Conservation (phyloP, 2,113 vertebrate species). For the Miniopterus natalensis region DNA sequence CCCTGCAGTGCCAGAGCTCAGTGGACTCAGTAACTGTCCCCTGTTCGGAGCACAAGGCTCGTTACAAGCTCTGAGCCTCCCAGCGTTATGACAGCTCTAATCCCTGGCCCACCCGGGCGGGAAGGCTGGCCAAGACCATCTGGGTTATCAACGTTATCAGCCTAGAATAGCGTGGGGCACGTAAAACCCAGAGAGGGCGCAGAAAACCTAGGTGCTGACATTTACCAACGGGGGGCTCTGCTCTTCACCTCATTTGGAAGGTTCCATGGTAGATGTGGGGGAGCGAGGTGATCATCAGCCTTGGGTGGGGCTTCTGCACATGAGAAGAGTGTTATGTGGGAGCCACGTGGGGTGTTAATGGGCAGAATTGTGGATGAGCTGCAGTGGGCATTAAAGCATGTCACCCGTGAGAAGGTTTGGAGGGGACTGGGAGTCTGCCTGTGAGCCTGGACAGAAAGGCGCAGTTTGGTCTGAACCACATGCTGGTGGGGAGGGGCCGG, state of each 20-base stretch:
- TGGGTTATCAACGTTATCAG: constrained; percentile 72
- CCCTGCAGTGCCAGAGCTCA: constrained; percentile 11
- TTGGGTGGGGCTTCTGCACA: not conserved
- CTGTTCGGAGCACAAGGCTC: constrained; percentile 55
- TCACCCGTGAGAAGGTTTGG: not conserved
- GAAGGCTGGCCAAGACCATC: constrained; percentile 57
- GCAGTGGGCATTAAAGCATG: not conserved
- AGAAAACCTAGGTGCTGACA: constrained; percentile 54
- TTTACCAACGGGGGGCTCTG: constrained; percentile 29
- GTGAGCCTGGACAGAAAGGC: not conserved
- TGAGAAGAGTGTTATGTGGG: not conserved
- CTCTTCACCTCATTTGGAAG: constrained; percentile 52
- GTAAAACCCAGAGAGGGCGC: constrained; percentile 1
- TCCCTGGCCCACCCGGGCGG: constrained; percentile 71
- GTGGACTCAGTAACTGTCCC: constrained; percentile 64
- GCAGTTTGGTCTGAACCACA: not conserved
- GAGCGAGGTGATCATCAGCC: constrained; percentile 4
- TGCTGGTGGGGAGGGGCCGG: not conserved
- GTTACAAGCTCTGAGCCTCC: constrained; percentile 69
- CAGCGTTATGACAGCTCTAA: constrained; percentile 65
- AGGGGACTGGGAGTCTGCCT: not conserved
- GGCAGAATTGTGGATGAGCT: not conserved
- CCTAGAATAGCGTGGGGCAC: constrained; percentile 45
- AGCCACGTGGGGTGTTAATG: not conserved
- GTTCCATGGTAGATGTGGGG: not conserved